These are phyloP conservation scores for Pardalotus punctatus DNA, from an alignment of 2,113 vertebrate species.

Conservation along the genomic window DNA sequence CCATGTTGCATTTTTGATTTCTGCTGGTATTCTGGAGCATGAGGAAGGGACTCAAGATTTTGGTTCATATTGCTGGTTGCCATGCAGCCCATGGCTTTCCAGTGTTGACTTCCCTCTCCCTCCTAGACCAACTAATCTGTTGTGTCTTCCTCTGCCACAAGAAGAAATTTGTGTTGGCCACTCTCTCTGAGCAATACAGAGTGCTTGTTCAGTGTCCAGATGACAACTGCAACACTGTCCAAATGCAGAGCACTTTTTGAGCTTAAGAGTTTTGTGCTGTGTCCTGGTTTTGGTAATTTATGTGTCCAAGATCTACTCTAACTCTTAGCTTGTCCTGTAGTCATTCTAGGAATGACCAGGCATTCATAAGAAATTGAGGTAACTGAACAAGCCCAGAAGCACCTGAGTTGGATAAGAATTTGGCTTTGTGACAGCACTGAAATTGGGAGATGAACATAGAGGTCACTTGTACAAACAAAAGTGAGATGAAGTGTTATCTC, in stretches of 20 bases:
- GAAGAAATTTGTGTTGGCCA: not conserved
- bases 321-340: not conserved
- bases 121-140: not conserved
- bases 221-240: not conserved
- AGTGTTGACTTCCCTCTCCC: not conserved
- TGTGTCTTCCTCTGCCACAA: not conserved
- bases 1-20: not conserved
- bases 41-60: not conserved
- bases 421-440: not conserved
- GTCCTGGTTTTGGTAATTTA: not conserved
- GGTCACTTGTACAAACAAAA: not conserved
- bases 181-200: not conserved
- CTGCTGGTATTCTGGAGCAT: not conserved
- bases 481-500: not conserved
- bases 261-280: not conserved
- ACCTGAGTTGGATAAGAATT: not conserved
- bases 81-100: not conserved
- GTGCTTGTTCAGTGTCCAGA: not conserved
- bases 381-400: not conserved
- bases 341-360: not conserved
- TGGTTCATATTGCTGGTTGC: not conserved
- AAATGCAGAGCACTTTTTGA: not conserved
- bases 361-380: not conserved
- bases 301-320: not conserved
- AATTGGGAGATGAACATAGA: not conserved